A percentile compares a stretch with the other conserved stretches of the same genome.
These are phyloP conservation scores for Nesidiocoris tenuis DNA, from an alignment of 2,888 invertebrate genomes.

Conservation along the genomic window DNA sequence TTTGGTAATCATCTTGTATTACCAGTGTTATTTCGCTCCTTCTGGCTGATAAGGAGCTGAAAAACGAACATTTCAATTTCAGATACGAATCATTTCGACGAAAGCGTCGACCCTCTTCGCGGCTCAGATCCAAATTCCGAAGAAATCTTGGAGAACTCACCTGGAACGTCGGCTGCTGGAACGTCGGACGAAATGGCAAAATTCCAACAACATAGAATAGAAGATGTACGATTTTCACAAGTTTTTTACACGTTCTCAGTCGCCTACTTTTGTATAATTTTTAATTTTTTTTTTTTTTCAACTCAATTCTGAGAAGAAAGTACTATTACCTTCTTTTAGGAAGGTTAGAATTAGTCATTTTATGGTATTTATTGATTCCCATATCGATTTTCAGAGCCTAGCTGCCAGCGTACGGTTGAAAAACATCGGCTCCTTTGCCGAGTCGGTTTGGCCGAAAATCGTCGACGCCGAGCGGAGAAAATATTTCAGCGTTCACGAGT, in stretches of 20 bases:
- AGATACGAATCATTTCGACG: background rate
- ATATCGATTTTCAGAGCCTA: constrained; percentile 48
- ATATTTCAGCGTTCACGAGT: constrained; percentile 64
- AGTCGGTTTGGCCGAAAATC: constrained; percentile 61
- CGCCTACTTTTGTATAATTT: too few species aligned
- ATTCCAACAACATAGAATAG: background rate
- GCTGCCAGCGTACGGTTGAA: constrained; percentile 57
- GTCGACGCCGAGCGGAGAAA: constrained; percentile 58
- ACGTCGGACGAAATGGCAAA: background rate
- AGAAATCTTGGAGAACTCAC: background rate
- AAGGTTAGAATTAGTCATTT: background rate
- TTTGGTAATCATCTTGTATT: too few species aligned
- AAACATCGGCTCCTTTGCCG: constrained; percentile 62
- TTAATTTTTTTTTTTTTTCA: too few species aligned
- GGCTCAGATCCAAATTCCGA: background rate
- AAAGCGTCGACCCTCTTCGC: background rate
- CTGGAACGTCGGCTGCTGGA: background rate
- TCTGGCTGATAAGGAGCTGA: too few species aligned
- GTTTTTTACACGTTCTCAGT: background rate
- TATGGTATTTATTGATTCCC: background rate
- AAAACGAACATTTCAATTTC: too few species aligned
- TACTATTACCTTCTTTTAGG: too few species aligned
- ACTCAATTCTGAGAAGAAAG: too few species aligned
- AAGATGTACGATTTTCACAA: background rate
- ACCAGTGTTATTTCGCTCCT: too few species aligned